Evolutionary conservation across 2,888 invertebrate species (phyloP), one percentile per base, ranked within the genome.

Genomic region (Fragum fragum): DNA sequence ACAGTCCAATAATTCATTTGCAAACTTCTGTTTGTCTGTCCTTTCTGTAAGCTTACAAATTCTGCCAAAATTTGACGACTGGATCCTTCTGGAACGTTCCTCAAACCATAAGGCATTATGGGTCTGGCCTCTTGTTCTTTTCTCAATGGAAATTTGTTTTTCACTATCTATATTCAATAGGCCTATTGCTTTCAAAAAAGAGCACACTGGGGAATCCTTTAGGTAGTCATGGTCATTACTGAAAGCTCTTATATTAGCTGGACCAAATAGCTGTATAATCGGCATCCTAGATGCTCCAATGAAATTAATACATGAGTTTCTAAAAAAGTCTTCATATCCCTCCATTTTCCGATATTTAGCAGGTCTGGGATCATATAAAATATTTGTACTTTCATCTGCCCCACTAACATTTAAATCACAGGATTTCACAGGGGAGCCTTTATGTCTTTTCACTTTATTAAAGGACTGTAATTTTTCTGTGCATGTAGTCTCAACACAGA

Each of bases 381-480:
- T 6, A 36, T 36, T 36, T 6, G 5, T 6, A 3, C 3, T 9
- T 36, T 36, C 32, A 36, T 36, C 32, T 6, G 5, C 3, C 9
- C 32, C 32, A 3, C 5, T 6, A 3, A 36, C 9, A 9, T 36
- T 36, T 36, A 3, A 36, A 36, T 36, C 9, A 6, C 32, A 6
- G 3, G 32, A 3, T 36, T 36, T 36, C 9, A 36, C 3, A 6
- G 32, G 32, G 3, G 32, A 36, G 9, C 32, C 32, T 9, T 6
- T 36, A 36, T 36, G 32, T 63, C 21, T 29, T 3, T 9, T 6
- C 29, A 36, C 32, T 36, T 68, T 1, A 39, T 68, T 39, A 68
- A 68, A 39, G 11, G n/a, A n/a, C 36, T 68, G 68, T 23, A 68
- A 21, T 16, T 39, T 68, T 42, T 68, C 21, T 14, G 47, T 68